Evolutionary conservation across 2,797 vertebrate species (phyloP).

Genomic region (Psittacula derbiana): DNA sequence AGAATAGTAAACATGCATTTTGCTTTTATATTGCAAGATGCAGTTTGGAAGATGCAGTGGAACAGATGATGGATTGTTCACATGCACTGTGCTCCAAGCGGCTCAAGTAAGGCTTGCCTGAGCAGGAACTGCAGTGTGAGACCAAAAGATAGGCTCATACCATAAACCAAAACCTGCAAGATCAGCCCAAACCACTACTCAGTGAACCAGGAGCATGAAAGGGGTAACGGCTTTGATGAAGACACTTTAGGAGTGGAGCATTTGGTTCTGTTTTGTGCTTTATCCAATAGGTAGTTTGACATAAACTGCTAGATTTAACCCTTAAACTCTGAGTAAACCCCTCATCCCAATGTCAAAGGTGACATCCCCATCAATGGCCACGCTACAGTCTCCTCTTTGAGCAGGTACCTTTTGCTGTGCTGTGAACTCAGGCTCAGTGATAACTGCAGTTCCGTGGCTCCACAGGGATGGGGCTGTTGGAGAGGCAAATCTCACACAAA

Average conservation of each 20-base stretch:
- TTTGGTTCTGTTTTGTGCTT: neutral
- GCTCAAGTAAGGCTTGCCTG: neutral
- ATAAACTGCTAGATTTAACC: neutral
- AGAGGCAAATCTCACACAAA: neutral
- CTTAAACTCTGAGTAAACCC: neutral
- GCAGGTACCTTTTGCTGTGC: neutral
- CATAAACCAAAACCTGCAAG: neutral
- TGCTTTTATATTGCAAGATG: neutral
- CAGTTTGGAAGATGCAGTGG: neutral
- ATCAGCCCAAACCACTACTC: neutral
- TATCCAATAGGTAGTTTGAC: neutral
- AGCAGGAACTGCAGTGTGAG: neutral
- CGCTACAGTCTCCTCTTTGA: neutral
- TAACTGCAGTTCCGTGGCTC: neutral
- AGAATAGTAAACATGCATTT: accelerated
- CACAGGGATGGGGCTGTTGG: neutral
- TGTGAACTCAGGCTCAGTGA: neutral
- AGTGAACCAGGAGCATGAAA: neutral
- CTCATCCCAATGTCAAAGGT: neutral
- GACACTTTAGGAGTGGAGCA: neutral
- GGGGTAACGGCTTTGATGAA: neutral
- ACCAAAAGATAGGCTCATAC: neutral
- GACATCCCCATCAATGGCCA: neutral
- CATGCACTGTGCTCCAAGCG: accelerated
- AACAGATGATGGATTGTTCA: neutral